Base-by-base conservation (phyloP, 2,113 vertebrate genomes). In the Notothenia rossii region DNA sequence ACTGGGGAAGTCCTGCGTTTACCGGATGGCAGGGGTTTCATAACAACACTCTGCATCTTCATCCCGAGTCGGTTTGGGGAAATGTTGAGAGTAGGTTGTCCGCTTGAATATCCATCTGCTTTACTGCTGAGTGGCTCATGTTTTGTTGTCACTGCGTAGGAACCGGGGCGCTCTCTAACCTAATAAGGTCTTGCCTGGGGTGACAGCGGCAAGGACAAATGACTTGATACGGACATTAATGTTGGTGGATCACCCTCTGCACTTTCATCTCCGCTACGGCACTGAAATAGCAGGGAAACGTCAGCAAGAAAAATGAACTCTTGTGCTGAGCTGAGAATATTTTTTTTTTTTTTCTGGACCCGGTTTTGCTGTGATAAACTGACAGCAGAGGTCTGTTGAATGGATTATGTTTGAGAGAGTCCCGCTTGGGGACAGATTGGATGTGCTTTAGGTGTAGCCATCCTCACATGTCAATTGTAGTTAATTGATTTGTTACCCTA, bases 131-230 rank as follows among this genome's bases (percentile, higher is more conserved):
- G 85, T 50, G 3, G 66, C 77, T 77, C 46, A 17, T 84, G 86
- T 89, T 88, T 84, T 83, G 84, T 86, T 88, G 88, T 88, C 84
- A 76, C 83, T 75, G 81, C 2, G 72, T 60, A 85, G 80, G 82
- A 92, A 82, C 80, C 49, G 56, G 86, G 86, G 29, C 86, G 65
- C 81, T 86, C 74, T 85, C 81, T 84, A 90, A 88, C 93, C 89
- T 91, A 91, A 93, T 92, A 90, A 88, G 90, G 90, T 77, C 80
- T 85, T 73, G 80, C 87, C 89, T 51, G 67, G 79, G 90, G 86
- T 75, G 87, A 88, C 85, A 74, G 83, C 43, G 43, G 49, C 10
- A 82, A 86, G 84, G 89, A 89, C 84, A 92, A 88, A 94, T 90
- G 86, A 91, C 82, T 89, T 82, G 86, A 84, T 90, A 82, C 61